phyloP scores from a whole-genome alignment of 2,113 vertebrate genomes.

The Melospiza melodia region DNA sequence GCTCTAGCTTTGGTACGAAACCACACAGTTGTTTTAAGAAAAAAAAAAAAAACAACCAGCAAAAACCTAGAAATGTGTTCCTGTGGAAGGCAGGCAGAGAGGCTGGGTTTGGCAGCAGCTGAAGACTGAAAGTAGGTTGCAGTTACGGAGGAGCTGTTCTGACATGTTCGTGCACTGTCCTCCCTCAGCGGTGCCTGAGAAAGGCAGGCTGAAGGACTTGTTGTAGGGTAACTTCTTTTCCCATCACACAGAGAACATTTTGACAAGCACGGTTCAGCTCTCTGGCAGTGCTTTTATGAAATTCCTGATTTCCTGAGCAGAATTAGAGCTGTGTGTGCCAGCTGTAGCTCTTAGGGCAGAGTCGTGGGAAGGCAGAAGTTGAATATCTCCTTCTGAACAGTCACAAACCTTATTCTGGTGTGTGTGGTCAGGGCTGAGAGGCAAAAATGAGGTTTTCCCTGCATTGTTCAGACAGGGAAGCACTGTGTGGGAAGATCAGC shows the following conservation, averaged over 20 bases:
- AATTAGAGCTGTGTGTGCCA: background rate
- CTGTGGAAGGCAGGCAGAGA: background rate
- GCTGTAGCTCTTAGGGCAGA: background rate
- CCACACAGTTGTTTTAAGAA: background rate
- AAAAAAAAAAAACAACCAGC: background rate
- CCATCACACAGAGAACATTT: background rate
- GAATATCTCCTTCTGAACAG: background rate
- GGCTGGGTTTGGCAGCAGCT: background rate
- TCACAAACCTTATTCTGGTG: background rate
- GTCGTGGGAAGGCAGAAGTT: background rate
- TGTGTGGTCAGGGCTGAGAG: background rate
- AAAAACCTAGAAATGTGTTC: background rate
- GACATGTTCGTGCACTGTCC: background rate
- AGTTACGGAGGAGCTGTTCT: background rate
- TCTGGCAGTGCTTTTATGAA: background rate
- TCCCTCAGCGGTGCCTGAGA: background rate
- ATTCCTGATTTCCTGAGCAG: background rate
- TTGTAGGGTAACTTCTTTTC: background rate
- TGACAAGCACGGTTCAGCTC: background rate
- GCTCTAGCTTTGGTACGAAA: background rate
- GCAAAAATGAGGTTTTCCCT: background rate
- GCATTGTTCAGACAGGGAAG: background rate
- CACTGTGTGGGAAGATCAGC: background rate
- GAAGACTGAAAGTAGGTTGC: conserved; percentile 15
- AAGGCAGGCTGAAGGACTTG: background rate